Base-by-base conservation (phyloP, 2,888 invertebrate species). In the Caenorhabditis wallacei region DNA sequence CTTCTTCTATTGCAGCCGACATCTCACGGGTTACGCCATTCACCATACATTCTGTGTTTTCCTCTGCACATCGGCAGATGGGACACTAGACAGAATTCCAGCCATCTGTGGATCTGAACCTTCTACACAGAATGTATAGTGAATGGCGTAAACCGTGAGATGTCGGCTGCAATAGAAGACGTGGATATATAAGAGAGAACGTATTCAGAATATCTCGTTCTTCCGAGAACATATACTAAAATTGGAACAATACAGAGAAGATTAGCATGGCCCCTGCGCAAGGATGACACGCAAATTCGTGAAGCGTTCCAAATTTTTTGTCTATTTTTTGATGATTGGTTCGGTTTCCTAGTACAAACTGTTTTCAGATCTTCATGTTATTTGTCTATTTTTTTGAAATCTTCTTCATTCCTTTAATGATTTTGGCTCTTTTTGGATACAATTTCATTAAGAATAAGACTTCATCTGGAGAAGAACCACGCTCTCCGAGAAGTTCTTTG, bases 311-410 rank as follows among this genome's bases (percentile, higher is more conserved):
- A 94, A 94, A 95, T 92, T 92, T 92, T 92, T 92, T 87, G 84
- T 24, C 26, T 11, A 37, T 18, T 68, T 68, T 54, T 24, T 48
- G 20, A 30, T 22, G 22, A 22, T 18, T n/a, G n/a, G n/a, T n/a
- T n/a, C n/a, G n/a, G n/a, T n/a, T n/a, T n/a, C n/a, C n/a, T n/a
- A 11, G 20, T 35, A 22, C 8, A 13, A n/a, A 57, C 16, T n/a
- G 0, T 26, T 74, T 81, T 61, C 68, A 94, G 94, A 91, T 95
- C 18, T 99, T 97, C 94, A 94, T 98, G 69, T 93, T 96, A 0
- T 94, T 95, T 72, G 97, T 97, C 90, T 96, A 97, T 92, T 96
- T 96, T 93, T 97, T 97, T 92, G 95, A 99, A 92, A 95, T 97
- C 89, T 98, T 96, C 94, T 98, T 98, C 95, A 93, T 97, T 78